Conservation (phyloP, 1,140 invertebrate species). For the Sitophilus oryzae region DNA sequence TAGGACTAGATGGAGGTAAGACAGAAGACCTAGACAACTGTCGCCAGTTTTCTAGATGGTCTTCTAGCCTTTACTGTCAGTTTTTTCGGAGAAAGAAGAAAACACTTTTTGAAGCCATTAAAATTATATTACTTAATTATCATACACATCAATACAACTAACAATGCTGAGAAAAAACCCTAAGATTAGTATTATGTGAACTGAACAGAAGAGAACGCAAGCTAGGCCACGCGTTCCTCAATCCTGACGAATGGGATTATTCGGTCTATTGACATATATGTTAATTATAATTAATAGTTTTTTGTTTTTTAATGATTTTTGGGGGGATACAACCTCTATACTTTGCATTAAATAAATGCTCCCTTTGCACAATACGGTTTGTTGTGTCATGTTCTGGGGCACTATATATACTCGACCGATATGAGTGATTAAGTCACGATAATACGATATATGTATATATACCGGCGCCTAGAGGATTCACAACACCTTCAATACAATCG, state of each 20-base stretch:
- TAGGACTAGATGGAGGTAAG: too few relatives aligned
- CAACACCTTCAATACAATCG: too few relatives aligned
- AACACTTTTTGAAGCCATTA: slow-evolving; percentile 7
- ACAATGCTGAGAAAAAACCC: slow-evolving; percentile 25
- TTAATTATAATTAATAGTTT: slow-evolving; percentile 35
- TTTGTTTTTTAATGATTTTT: slow-evolving; percentile 8
- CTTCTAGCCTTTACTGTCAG: too few relatives aligned
- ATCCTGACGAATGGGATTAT: slow-evolving; percentile 15
- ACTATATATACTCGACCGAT: slow-evolving; percentile 21
- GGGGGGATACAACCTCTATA: slow-evolving; percentile 74
- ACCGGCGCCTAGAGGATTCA: too few relatives aligned
- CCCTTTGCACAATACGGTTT: slow-evolving; percentile 36
- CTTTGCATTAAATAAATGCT: slow-evolving; percentile 84
- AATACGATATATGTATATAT: slow-evolving; percentile 14
- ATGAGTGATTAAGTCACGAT: not conserved
- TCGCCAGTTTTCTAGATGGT: too few relatives aligned
- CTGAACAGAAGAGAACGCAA: slow-evolving; percentile 3
- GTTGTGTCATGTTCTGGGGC: slow-evolving; percentile 34
- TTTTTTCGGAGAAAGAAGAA: too few relatives aligned
- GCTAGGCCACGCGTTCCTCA: slow-evolving; percentile 2
- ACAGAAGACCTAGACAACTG: too few relatives aligned
- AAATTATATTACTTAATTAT: slow-evolving; percentile 39
- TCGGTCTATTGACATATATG: slow-evolving; percentile 44
- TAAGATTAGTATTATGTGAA: slow-evolving; percentile 20
- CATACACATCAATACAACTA: slow-evolving; percentile 44